Conservation (phyloP, 2,888 invertebrate species). For the Trilocha varians region DNA sequence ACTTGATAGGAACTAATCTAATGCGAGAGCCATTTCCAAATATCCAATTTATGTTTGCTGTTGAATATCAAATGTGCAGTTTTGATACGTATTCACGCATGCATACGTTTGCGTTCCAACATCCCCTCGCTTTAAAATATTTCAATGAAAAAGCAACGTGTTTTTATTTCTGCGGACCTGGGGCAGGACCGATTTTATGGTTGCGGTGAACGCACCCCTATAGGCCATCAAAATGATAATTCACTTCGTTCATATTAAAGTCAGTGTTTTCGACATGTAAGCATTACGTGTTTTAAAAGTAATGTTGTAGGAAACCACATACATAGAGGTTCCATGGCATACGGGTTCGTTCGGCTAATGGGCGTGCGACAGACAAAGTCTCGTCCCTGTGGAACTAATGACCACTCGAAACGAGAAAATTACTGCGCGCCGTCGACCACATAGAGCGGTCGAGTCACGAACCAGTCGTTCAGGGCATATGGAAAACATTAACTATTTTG, state of each 20-base stretch:
- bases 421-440: conserved; percentile 43
- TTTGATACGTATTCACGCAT: too few relatives aligned
- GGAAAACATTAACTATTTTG: conserved; percentile 25
- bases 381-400: conserved; percentile 62
- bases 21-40: background rate
- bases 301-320: background rate
- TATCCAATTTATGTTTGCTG: too few relatives aligned
- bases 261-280: background rate
- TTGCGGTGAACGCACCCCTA: conserved; percentile 63
- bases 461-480: conserved; percentile 29
- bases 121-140: conserved; percentile 29
- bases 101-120: conserved; percentile 26
- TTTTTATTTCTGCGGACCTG: conserved; percentile 41
- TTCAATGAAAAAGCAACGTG: conserved; percentile 41
- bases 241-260: background rate
- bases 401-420: conserved; percentile 65
- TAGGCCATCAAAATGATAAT: background rate
- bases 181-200: conserved; percentile 60
- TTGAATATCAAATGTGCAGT: too few relatives aligned
- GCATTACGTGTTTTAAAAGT: too few relatives aligned
- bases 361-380: conserved; percentile 51
- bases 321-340: background rate
- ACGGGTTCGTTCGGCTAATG: conserved; percentile 49
- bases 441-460: conserved; percentile 59
- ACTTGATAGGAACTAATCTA: conserved; percentile 17